Conservation (phyloP, 2,888 invertebrate genomes). For the Chrysolina haemoptera region DNA sequence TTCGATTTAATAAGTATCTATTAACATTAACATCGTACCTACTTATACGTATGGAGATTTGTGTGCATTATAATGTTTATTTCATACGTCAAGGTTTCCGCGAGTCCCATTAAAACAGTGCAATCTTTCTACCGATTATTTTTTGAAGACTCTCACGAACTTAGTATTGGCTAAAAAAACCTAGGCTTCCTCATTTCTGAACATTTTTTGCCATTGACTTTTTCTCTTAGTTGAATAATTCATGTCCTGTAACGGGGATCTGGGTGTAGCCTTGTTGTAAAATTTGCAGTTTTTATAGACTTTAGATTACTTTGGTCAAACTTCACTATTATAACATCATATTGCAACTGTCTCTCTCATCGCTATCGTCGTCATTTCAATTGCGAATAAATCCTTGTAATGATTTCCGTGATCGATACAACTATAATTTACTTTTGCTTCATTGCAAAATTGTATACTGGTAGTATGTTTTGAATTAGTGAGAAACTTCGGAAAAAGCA, state of each 20-base stretch:
- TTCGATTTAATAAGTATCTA: constrained; percentile 36
- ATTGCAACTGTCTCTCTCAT: neutral
- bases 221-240: neutral
- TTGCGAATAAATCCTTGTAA: neutral
- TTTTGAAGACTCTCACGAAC: neutral
- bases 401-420: neutral
- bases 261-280: constrained; percentile 1
- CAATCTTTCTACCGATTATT: neutral
- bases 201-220: neutral
- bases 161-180: neutral
- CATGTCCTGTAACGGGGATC: neutral
- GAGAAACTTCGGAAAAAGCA: too few species aligned
- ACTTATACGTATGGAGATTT: constrained; percentile 19
- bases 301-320: neutral
- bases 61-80: constrained; percentile 14
- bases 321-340: neutral
- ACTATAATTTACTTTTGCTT: neutral
- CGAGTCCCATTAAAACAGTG: neutral
- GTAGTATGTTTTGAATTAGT: too few species aligned
- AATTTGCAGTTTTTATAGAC: neutral
- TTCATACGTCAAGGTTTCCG: constrained; percentile 19
- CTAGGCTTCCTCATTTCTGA: neutral
- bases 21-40: constrained; percentile 30
- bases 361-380: neutral
- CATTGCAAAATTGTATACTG: neutral